These are phyloP conservation scores for Rhincodon typus DNA, from an alignment of 2,797 vertebrate genomes.

Conservation along the genomic window DNA sequence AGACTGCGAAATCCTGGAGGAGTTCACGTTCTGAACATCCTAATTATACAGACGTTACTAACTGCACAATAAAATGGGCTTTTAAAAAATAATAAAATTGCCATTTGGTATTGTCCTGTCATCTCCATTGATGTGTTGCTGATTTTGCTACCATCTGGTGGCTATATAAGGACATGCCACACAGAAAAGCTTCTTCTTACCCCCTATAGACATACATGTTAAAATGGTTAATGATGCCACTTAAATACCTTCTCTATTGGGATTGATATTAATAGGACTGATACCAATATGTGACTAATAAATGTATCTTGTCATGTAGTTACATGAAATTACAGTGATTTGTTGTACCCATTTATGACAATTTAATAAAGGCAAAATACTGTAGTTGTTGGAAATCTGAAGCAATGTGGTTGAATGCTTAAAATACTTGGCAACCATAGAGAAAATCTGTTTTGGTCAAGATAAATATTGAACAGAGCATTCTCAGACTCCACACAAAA, in stretches of 20 bases:
- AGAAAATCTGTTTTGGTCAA: too few species aligned
- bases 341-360: not conserved
- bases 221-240: not conserved
- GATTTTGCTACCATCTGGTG: slow-evolving; percentile 62
- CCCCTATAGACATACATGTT: not conserved
- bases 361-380: too few species aligned
- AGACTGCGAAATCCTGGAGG: not conserved
- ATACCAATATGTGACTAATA: not conserved
- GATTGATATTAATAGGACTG: not conserved
- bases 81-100: not conserved
- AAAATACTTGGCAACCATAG: too few species aligned
- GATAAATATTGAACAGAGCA: too few species aligned
- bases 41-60: slow-evolving; percentile 3
- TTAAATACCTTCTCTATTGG: not conserved
- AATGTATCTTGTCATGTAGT: not conserved
- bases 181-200: not conserved
- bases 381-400: too few species aligned
- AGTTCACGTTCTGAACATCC: not conserved
- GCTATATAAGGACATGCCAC: slow-evolving; percentile 52
- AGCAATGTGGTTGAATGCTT: too few species aligned
- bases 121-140: not conserved
- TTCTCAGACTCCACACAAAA: not conserved
- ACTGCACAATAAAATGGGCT: not conserved
- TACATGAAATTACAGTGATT: not conserved
- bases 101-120: not conserved